phyloP scores from a whole-genome alignment of 2,113 vertebrate genomes.

The Canis aureus region DNA sequence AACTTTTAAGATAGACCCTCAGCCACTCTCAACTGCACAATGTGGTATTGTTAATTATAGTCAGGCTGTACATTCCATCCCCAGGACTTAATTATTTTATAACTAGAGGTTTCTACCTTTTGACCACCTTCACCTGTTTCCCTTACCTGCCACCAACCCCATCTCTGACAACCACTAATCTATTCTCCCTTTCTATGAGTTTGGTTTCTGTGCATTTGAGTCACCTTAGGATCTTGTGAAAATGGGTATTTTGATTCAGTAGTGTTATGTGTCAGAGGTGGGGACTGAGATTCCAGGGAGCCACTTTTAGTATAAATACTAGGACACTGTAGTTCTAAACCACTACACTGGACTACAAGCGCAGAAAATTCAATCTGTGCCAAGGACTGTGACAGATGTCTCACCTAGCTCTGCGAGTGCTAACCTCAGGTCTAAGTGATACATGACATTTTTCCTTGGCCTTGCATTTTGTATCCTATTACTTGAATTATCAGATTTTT shows the following conservation, averaged over 20 bases:
- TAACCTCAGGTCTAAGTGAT: background rate
- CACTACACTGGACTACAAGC: background rate
- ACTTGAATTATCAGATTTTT: background rate
- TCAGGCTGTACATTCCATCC: background rate
- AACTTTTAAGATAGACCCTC: background rate
- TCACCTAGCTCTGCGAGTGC: background rate
- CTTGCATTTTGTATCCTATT: background rate
- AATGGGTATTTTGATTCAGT: background rate
- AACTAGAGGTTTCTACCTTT: background rate
- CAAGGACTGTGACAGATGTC: background rate
- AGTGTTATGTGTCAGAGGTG: background rate
- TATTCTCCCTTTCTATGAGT: background rate
- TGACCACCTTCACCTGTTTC: background rate
- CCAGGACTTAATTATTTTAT: background rate
- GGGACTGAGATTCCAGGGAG: background rate
- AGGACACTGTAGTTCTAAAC: background rate
- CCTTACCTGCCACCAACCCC: accelerated
- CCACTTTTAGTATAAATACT: background rate
- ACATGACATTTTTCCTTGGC: background rate
- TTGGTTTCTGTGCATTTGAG: background rate
- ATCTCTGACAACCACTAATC: background rate
- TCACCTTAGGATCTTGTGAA: background rate
- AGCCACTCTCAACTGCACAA: background rate
- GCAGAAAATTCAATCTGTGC: background rate
- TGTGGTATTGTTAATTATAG: background rate